These are phyloP conservation scores for Mesocricetus auratus DNA, from an alignment of 2,113 vertebrate species.

Conservation along the genomic window DNA sequence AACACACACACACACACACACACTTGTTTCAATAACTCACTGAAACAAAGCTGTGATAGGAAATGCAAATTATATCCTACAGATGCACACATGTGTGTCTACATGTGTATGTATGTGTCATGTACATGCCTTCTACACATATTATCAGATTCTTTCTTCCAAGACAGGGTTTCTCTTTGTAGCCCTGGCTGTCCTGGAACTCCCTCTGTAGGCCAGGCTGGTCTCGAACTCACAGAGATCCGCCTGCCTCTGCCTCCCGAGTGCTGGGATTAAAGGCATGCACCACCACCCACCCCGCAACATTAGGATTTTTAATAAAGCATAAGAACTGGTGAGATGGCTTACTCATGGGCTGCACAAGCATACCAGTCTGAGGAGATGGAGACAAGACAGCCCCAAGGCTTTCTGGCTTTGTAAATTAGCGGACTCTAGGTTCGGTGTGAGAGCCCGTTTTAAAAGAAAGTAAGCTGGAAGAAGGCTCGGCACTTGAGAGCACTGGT, in stretches of 20 bases:
- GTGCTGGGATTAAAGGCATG: neutral
- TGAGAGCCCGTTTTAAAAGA: neutral
- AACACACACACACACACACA: too few relatives aligned
- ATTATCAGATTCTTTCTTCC: neutral
- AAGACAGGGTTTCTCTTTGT: too few relatives aligned
- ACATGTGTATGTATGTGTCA: neutral
- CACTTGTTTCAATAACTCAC: neutral
- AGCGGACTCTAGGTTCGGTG: neutral
- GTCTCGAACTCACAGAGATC: neutral
- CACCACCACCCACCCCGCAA: too few relatives aligned
- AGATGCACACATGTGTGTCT: neutral
- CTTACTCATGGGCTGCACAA: neutral
- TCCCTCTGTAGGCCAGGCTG: too few relatives aligned
- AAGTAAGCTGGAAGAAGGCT: neutral
- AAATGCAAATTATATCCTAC: neutral
- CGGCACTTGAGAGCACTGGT: neutral
- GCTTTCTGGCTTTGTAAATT: neutral
- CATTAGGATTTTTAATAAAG: neutral
- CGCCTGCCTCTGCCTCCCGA: neutral
- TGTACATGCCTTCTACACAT: neutral
- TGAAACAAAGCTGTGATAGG: neutral
- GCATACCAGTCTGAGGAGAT: neutral
- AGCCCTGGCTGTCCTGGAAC: too few relatives aligned
- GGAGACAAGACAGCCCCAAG: neutral
- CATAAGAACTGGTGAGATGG: neutral